Evolutionary conservation across 1,140 invertebrate genomes (phyloP).

Genomic region (Atopsyche davidsoni): DNA sequence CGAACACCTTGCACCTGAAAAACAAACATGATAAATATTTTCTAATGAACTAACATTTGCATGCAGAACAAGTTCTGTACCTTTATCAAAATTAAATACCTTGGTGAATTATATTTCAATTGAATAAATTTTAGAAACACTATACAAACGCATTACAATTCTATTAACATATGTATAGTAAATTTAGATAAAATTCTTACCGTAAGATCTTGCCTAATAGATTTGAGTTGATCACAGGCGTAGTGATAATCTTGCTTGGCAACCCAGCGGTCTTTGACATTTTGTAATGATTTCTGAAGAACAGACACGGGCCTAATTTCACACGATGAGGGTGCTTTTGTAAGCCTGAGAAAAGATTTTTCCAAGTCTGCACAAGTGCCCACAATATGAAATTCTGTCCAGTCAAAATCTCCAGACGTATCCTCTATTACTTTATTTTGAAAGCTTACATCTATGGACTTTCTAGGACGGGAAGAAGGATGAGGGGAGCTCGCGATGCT

Average conservation of each 20-base stretch:
- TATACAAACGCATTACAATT: no score
- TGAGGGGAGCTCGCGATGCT: constrained; percentile 42
- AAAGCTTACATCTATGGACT: constrained; percentile 35
- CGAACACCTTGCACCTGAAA: constrained; percentile 87
- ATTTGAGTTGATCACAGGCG: constrained; percentile 97
- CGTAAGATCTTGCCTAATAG: constrained; percentile 96
- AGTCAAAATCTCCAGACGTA: constrained; percentile 64
- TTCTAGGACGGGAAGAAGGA: constrained; percentile 35
- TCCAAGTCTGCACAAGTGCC: constrained; percentile 90
- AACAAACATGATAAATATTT: no score
- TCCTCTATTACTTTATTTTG: constrained; percentile 52
- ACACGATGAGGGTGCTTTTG: constrained; percentile 88
- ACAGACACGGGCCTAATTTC: constrained; percentile 85
- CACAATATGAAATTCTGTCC: constrained; percentile 81
- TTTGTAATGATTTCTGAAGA: constrained; percentile 74
- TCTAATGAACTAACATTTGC: no score
- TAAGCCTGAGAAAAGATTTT: constrained; percentile 90
- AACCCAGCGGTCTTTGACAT: constrained; percentile 88
- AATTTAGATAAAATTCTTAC: constrained; percentile 47
- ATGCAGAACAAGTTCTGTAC: no score
- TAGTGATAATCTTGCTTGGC: constrained; percentile 89
- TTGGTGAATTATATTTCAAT: no score
- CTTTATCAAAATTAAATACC: no score
- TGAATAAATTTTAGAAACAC: no score
- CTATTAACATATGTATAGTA: background rate